These are phyloP conservation scores for Seriola dumerili DNA, from an alignment of 2,113 vertebrate genomes.

Conservation along the genomic window DNA sequence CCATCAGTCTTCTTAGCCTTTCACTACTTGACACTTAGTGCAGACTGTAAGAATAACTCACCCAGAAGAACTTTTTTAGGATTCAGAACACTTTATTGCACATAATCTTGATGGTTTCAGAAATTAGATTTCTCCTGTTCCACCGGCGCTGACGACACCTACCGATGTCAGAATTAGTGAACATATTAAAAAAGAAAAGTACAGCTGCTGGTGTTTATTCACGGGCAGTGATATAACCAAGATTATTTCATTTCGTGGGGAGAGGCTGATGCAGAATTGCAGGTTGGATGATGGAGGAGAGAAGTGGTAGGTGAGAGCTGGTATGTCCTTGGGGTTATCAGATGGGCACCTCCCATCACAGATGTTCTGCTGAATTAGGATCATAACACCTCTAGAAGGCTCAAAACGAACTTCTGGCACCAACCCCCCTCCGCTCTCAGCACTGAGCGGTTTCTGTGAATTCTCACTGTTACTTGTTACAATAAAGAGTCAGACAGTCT, in stretches of 20 bases:
- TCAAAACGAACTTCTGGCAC: conserved; percentile 47
- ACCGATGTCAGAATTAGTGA: too few relatives aligned
- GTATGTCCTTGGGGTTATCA: conserved; percentile 61
- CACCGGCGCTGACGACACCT: background rate
- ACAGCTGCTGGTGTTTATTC: background rate
- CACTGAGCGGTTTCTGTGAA: conserved; percentile 5
- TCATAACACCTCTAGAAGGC: conserved; percentile 55
- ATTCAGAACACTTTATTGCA: conserved; percentile 24
- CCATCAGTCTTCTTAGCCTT: conserved; percentile 47
- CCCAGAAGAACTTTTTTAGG: conserved; percentile 11
- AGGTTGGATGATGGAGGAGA: conserved; percentile 24
- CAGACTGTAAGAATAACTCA: conserved; percentile 27
- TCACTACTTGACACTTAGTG: conserved; percentile 28
- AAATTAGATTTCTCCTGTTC: background rate
- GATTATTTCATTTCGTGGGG: conserved; percentile 19
- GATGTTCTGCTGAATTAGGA: conserved; percentile 73
- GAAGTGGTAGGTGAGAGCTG: conserved; percentile 42
- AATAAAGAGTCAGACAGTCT: background rate
- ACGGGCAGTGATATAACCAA: background rate
- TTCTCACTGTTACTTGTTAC: conserved; percentile 10
- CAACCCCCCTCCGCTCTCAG: conserved; percentile 27
- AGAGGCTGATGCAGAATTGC: conserved; percentile 33
- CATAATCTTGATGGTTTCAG: background rate
- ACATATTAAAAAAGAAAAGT: background rate
- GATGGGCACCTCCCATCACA: conserved; percentile 69